Base-by-base conservation (phyloP, 2,888 invertebrate species). In the Heteromurus nitidus region DNA sequence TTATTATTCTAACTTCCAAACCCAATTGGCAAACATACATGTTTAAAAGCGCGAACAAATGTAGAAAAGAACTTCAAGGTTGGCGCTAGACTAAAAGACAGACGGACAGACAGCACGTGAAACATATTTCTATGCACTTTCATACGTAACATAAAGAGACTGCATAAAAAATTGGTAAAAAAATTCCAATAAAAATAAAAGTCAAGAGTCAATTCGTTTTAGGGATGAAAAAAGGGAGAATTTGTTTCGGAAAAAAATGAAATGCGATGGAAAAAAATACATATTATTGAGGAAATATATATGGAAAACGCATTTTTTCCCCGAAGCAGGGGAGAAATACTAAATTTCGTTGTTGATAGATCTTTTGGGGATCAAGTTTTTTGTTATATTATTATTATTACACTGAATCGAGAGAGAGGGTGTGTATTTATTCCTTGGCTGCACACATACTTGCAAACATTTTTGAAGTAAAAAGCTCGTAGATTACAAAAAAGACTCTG, bases 131-230 rank as follows among this genome's bases (percentile, higher is more conserved):
- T 36, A 9, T 5, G 13, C 5, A 36, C 13, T 36, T 5, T 36
- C 36, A 9, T 36, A 13, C 36, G 13, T 36, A 36, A 13, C 36
- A 9, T 13, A 13, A 5, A 5, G 5, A 9, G 36, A 36, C 5
- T 36, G 7, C 36, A 36, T 36, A 13, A 9, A 36, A 50, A 1
- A 67, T 44, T 9, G 20, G n/a, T 50, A 28, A 67, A 50, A 31
- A 53, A 20, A 64, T 73, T 73, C 64, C 64, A 72, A 55, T 53
- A 50, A 68, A 68, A 68, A 53, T 69, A 50, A n/a, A 3, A 28
- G 55, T 69, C 60, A 73, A 73, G 64, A 62, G 73, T 73, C 73
- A 73, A 64, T 64, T 22, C 50, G 62, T 64, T 64, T 73, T n/a
- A 31, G 55, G 13, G 64, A 53, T 62, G 1, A 20, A 18, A 24